A percentile compares a stretch with the other conserved stretches of the same genome.
These are phyloP conservation scores for Potamarius usumacintae DNA, from an alignment of 2,113 vertebrate species.

Conservation along the genomic window DNA sequence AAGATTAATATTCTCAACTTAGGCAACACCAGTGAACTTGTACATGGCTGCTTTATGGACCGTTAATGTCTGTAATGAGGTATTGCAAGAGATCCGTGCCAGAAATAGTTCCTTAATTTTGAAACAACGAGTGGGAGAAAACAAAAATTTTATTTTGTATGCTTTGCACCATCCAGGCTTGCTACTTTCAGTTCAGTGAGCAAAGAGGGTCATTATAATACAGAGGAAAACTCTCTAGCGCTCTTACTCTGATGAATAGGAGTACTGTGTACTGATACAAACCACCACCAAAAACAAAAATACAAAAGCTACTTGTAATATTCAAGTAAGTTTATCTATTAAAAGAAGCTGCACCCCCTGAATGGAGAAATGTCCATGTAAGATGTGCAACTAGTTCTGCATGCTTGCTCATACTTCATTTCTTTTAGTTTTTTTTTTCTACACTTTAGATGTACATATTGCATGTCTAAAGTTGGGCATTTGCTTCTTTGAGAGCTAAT, in stretches of 20 bases:
- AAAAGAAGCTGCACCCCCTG: background rate
- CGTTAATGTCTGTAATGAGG: background rate
- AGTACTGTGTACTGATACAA: background rate
- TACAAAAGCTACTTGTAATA: background rate
- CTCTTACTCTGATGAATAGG: background rate
- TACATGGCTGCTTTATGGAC: background rate
- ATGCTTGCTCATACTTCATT: no score
- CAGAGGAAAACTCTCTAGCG: background rate
- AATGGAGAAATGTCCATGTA: background rate
- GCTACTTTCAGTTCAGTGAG: background rate
- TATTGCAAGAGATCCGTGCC: background rate
- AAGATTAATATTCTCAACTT: conserved; percentile 29
- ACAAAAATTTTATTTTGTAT: background rate
- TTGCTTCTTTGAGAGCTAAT: background rate
- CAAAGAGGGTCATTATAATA: conserved; percentile 10
- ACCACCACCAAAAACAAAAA: background rate
- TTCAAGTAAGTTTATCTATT: background rate
- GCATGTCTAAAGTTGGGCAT: background rate
- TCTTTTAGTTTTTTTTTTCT: background rate
- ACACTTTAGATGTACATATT: background rate
- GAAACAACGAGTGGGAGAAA: background rate
- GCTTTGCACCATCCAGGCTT: background rate
- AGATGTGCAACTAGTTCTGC: background rate
- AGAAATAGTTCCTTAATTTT: conserved; percentile 11
- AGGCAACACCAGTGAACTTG: conserved; percentile 4